phyloP scores from a whole-genome alignment of 37 sponge, comb jelly and placozoan genomes.

The Haliclona indistincta region DNA sequence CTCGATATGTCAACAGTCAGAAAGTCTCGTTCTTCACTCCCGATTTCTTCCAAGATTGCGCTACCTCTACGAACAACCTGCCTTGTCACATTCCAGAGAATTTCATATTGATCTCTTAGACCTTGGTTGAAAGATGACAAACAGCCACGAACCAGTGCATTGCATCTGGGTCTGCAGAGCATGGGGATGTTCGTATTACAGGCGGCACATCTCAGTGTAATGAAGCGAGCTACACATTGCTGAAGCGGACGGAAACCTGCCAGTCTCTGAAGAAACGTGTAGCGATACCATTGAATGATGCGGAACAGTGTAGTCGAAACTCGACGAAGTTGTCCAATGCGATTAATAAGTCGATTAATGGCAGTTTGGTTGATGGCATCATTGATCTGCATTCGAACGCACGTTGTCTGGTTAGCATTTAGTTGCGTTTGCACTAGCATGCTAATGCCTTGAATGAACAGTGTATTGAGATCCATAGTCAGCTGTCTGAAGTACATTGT shows the following conservation, averaged over 20 bases:
- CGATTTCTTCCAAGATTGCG: background rate
- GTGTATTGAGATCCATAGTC: no score
- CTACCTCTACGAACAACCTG: background rate
- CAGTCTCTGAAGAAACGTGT: no score
- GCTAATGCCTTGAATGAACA: no score
- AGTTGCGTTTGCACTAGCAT: no score
- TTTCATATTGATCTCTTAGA: slow-evolving; percentile 16
- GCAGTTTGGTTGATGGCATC: no score
- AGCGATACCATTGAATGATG: no score
- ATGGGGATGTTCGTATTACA: slow-evolving; percentile 4
- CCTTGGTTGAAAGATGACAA: slow-evolving; percentile 27
- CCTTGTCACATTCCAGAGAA: slow-evolving; percentile 20
- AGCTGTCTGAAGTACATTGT: no score
- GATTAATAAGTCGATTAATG: no score
- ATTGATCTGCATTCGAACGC: background rate
- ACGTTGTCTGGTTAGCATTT: background rate
- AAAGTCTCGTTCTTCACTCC: background rate
- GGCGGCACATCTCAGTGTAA: slow-evolving; percentile 14
- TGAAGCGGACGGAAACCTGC: slow-evolving; percentile 3
- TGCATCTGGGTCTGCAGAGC: slow-evolving; percentile 19
- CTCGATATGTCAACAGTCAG: background rate
- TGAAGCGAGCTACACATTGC: slow-evolving; percentile 9
- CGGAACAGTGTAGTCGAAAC: no score
- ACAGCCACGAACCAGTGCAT: slow-evolving; percentile 22
- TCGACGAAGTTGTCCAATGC: background rate